A percentile compares a stretch with the other conserved stretches of the same genome.
phyloP scores from a whole-genome alignment of 2,113 vertebrate genomes.

The Serinus canaria region DNA sequence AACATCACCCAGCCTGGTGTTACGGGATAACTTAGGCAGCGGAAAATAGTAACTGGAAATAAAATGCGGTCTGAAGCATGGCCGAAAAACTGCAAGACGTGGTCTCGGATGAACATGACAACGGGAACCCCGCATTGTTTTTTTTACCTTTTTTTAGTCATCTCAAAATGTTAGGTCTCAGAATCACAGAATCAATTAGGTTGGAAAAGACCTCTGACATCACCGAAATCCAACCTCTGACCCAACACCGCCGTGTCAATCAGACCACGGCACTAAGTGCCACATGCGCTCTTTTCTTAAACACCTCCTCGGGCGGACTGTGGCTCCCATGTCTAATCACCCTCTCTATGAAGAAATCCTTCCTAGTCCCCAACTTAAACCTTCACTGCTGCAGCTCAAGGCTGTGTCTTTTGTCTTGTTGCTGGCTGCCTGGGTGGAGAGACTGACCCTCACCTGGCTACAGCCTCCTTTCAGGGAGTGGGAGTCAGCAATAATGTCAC shows the following conservation, averaged over 20 bases:
- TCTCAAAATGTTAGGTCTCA: not conserved
- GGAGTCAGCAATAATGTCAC: no score
- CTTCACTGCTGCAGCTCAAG: not conserved
- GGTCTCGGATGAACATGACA: not conserved
- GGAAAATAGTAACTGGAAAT: not conserved
- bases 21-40: not conserved
- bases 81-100: not conserved
- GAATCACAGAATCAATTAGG: not conserved
- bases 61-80: not conserved
- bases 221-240: no score
- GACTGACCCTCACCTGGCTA: no score
- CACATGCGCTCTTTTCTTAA: not conserved
- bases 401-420: no score
- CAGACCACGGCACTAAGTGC: not conserved
- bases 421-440: no score
- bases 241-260: no score
- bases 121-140: fast-evolving
- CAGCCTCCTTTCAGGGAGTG: not conserved
- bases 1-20: not conserved
- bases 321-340: not conserved
- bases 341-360: not conserved
- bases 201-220: not conserved
- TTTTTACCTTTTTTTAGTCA: fast-evolving
- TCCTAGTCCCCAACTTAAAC: not conserved
- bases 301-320: not conserved